These are phyloP conservation scores for Zalophus californianus DNA, from an alignment of 2,797 vertebrate genomes.

Conservation along the genomic window DNA sequence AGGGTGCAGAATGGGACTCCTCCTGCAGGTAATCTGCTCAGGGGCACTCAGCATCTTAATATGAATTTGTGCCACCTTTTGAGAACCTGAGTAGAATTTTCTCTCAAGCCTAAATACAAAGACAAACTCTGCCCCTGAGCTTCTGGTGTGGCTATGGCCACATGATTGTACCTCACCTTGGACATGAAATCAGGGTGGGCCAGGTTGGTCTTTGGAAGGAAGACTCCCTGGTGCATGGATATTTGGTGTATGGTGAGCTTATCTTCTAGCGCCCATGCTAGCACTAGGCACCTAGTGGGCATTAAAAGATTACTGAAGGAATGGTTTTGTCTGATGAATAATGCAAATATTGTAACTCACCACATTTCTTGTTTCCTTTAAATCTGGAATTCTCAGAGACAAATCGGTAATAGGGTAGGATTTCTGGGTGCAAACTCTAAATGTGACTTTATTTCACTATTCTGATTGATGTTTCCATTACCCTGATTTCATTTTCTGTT, in stretches of 20 bases:
- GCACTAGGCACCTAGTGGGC: rapidly evolving
- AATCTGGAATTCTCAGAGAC: not conserved
- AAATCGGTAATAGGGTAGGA: not conserved
- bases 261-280: not conserved
- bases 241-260: too few species aligned
- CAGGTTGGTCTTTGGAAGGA: not conserved
- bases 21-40: not conserved
- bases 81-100: not conserved
- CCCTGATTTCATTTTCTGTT: not conserved
- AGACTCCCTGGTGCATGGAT: too few species aligned
- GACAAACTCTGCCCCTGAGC: not conserved
- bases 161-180: too few species aligned
- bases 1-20: rapidly evolving
- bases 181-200: not conserved
- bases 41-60: not conserved
- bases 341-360: not conserved
- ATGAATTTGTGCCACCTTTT: not conserved
- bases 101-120: not conserved
- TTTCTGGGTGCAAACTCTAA: not conserved
- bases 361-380: not conserved
- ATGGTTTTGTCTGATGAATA: not conserved
- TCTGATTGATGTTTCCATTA: not conserved
- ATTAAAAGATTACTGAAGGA: not conserved
- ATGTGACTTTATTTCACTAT: not conserved
- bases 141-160: not conserved